Evolutionary conservation across 2,888 invertebrate genomes (phyloP), one percentile per base, ranked within the genome.

Genomic region (Pecten maximus): DNA sequence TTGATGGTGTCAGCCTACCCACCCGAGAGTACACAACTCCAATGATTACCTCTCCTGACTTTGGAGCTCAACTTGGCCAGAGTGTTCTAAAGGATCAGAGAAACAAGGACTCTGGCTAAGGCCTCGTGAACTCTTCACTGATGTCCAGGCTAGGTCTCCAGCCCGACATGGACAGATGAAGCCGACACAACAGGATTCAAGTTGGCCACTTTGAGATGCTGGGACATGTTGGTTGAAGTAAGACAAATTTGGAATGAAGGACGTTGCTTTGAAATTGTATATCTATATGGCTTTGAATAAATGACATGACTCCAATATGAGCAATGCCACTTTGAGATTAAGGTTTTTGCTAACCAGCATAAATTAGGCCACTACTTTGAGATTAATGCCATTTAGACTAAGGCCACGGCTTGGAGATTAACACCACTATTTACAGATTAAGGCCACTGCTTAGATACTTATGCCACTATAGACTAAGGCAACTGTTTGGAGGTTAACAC

Each of bases 31-130:
- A 74, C 74, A 74, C 74, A 74, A 74, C 28, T 74, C 19, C 35
- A 35, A 28, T 74, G 74, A 74, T 74, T 74, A 74, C 35, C 28
- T 74, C 74, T 74, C 74, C 35, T 74, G 74, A 35, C 74, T 74
- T 35, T 74, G 12, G 74, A 35, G 28, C 74, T 74, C 28, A 60
- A 60, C 60, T 60, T n/a, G 3, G 60, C 60, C 60, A 60, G 60
- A 60, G 60, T 60, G 23, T 60, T 23, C 16, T 6, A 23, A 60
- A 60, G 60, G 23, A 60, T 23, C 8, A 23, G 60, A 6, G 23
- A 60, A 23, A 60, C 60, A 60, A 48, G 16, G 74, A 28, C 35
- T 35, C 74, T 2, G 23, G 54, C 50, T 50, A 8, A 16, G 50
- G 28, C 74, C 74, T 74, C 35, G 1, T 35, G 60, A 60, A 60